Evolutionary conservation across 2,888 invertebrate species (phyloP).

Genomic region (Dynastes maya): DNA sequence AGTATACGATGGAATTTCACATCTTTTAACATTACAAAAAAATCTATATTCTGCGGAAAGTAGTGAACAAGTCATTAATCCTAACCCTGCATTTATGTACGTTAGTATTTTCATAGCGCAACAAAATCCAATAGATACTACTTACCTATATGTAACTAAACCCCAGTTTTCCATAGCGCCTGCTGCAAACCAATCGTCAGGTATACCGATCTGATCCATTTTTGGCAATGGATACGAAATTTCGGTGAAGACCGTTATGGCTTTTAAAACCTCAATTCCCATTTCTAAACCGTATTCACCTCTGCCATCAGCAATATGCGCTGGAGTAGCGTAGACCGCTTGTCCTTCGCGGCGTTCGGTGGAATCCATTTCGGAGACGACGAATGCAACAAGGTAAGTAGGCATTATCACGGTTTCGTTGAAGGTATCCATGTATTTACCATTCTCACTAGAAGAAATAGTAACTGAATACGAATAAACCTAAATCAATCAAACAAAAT

Average conservation of each 20-base stretch:
- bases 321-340: neutral
- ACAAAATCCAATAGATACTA: neutral
- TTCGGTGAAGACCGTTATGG: slow-evolving; percentile 71
- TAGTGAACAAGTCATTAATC: too few species aligned
- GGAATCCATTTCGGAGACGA: slow-evolving; percentile 71
- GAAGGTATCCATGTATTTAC: slow-evolving; percentile 21
- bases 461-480: too few species aligned
- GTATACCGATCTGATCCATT: slow-evolving; percentile 86
- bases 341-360: neutral
- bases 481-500: too few species aligned
- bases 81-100: too few species aligned
- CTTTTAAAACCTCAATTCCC: slow-evolving; percentile 58
- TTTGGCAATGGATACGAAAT: slow-evolving; percentile 75
- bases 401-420: slow-evolving; percentile 74
- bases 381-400: slow-evolving; percentile 86
- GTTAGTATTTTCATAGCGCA: slow-evolving; percentile 62
- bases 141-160: slow-evolving; percentile 81
- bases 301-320: neutral
- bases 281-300: neutral
- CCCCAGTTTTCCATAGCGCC: slow-evolving; percentile 98
- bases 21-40: too few species aligned
- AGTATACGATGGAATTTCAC: too few species aligned
- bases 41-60: neutral
- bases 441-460: neutral
- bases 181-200: slow-evolving; percentile 81